A percentile compares a stretch with the other conserved stretches of the same genome.
Evolutionary conservation across 2,888 invertebrate species (phyloP).

Genomic region (Syrphus vitripennis): DNA sequence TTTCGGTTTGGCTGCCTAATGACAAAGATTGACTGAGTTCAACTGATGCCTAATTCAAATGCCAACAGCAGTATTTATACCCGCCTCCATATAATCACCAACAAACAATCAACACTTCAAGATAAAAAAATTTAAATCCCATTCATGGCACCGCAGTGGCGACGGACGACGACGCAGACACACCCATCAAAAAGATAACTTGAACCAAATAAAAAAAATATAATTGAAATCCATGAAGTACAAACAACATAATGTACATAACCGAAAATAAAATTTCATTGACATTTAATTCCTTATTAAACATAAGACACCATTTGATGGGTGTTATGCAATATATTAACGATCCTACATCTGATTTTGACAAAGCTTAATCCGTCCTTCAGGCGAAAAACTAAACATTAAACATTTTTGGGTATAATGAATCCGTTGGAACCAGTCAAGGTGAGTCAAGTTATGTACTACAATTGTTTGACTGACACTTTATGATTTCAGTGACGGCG

Average conservation of each 20-base stretch:
- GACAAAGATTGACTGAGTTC: conserved; percentile 31
- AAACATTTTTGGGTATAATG: not conserved
- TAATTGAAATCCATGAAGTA: not conserved
- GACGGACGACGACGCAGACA: too few relatives aligned
- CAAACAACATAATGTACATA: not conserved
- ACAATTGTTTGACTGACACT: conserved; percentile 31
- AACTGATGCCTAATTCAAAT: conserved; percentile 37
- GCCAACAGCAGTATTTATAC: conserved; percentile 48
- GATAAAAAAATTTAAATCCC: conserved; percentile 16
- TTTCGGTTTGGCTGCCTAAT: conserved; percentile 31
- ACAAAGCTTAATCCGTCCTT: conserved; percentile 62
- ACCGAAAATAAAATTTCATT: conserved; percentile 15
- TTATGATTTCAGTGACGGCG: conserved; percentile 23
- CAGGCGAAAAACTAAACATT: not conserved
- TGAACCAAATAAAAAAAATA: not conserved
- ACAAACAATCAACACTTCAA: not conserved
- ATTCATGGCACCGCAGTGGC: conserved; percentile 10
- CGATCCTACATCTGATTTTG: conserved; percentile 81
- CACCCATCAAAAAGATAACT: conserved; percentile 26
- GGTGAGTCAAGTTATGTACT: conserved; percentile 46
- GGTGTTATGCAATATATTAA: conserved; percentile 72
- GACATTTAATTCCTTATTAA: conserved; percentile 44
- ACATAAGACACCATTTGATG: not conserved
- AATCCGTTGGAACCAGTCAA: conserved; percentile 38
- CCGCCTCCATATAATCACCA: not conserved